Evolutionary conservation across 2,888 invertebrate species (phyloP).

Genomic region (Onchidella celtica): DNA sequence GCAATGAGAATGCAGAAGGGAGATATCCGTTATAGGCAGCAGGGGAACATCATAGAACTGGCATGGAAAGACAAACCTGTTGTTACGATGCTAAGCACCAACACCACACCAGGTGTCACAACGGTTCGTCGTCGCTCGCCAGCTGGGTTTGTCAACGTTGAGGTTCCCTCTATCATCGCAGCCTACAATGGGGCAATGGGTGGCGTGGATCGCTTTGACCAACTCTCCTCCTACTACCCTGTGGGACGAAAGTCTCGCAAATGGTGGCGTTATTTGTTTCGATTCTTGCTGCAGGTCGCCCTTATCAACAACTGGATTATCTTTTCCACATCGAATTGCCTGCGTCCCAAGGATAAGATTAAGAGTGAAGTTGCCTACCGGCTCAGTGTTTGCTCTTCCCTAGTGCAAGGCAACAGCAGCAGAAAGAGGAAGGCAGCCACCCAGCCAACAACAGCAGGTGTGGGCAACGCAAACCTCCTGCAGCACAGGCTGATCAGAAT

Average conservation of each 20-base stretch:
- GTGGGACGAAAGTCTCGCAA: slow-evolving; percentile 36
- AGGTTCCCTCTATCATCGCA: background rate
- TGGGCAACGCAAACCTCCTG: background rate
- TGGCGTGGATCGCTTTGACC: slow-evolving; percentile 43
- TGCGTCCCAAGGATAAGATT: background rate
- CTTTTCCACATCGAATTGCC: background rate
- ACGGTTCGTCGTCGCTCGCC: background rate
- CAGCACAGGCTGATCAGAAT: background rate
- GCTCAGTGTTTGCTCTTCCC: background rate
- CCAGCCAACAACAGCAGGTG: background rate
- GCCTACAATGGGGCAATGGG: slow-evolving; percentile 49
- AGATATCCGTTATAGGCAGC: background rate
- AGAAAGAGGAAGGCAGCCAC: background rate
- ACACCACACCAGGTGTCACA: background rate
- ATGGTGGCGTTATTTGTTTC: slow-evolving; percentile 50
- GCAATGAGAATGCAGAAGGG: slow-evolving; percentile 4
- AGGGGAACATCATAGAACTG: slow-evolving; percentile 25
- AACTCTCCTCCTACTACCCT: slow-evolving; percentile 44
- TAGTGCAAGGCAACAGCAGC: background rate
- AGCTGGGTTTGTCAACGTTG: background rate
- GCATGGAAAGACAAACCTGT: slow-evolving; percentile 31
- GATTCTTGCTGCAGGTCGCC: slow-evolving; percentile 43
- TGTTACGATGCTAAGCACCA: slow-evolving; percentile 11
- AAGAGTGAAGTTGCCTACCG: background rate
- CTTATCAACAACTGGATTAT: slow-evolving; percentile 34